Conservation (phyloP, 2,888 invertebrate species). For the Pachymerium ferrugineum region DNA sequence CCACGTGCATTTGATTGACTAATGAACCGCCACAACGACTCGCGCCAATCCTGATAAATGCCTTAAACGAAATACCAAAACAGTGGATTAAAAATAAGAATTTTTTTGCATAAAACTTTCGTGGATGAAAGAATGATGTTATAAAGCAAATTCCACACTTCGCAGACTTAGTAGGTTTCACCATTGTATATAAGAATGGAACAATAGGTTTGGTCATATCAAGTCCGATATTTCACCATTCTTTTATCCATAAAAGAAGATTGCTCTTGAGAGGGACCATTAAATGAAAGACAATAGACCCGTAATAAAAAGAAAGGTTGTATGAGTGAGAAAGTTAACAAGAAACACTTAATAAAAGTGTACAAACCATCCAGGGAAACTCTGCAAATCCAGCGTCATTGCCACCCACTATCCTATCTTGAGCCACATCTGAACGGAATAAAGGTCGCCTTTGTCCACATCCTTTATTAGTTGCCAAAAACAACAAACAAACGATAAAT, state of each 20-base stretch:
- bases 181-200: neutral
- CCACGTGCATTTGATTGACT: conserved; percentile 83
- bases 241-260: too few species aligned
- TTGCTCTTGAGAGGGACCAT: neutral
- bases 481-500: too few species aligned
- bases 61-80: conserved; percentile 48
- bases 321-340: neutral
- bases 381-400: conserved; percentile 33
- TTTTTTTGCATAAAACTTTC: neutral
- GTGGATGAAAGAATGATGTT: neutral
- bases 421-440: conserved; percentile 30
- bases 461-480: neutral
- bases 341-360: neutral
- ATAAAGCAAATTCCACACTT: neutral
- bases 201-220: neutral
- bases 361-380: conserved; percentile 31
- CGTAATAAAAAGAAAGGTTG: neutral
- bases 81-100: neutral
- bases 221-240: neutral
- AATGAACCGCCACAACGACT: conserved; percentile 90
- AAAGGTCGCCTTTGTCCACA: conserved; percentile 29
- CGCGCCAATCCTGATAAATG: conserved; percentile 87
- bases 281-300: neutral
- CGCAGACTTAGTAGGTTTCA: neutral
- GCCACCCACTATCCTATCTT: conserved; percentile 31